Percentiles rank a stretch among this genome's conserved stretches.
Evolutionary conservation across 2,888 invertebrate species (phyloP).

Genomic region (Invenusta paracnida): DNA sequence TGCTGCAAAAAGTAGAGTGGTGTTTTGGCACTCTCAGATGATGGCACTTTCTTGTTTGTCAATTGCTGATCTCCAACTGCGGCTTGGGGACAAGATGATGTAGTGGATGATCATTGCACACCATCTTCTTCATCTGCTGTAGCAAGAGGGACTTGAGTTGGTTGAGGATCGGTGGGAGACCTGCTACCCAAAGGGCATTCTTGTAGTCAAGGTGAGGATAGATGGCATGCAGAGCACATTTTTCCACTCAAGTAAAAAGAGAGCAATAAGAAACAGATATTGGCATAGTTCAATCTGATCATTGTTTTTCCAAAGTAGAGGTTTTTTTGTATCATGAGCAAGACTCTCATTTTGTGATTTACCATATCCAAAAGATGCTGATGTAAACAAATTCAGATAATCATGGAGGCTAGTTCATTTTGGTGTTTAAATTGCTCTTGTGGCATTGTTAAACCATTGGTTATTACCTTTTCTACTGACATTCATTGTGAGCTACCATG

Average conservation of each 20-base stretch:
- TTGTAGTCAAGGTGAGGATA: not conserved
- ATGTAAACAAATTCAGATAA: too few species aligned
- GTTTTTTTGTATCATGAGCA: too few species aligned
- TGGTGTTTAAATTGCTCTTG: too few species aligned
- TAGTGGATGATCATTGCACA: not conserved
- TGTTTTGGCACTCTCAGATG: not conserved
- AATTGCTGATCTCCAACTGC: not conserved
- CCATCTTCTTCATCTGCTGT: not conserved
- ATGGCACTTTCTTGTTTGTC: not conserved
- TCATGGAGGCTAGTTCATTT: too few species aligned
- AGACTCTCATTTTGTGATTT: too few species aligned
- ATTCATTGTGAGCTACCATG: too few species aligned
- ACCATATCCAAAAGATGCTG: too few species aligned
- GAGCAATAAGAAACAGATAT: too few species aligned
- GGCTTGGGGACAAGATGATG: not conserved
- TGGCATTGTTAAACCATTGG: too few species aligned
- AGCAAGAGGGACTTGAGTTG: not conserved
- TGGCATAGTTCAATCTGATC: too few species aligned
- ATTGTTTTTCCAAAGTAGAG: too few species aligned
- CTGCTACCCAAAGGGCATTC: not conserved
- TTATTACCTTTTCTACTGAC: too few species aligned
- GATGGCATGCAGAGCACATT: not conserved
- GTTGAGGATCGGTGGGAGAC: not conserved
- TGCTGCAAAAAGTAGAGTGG: not conserved
- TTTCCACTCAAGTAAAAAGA: not conserved